Base-by-base conservation (phyloP, 2,888 invertebrate genomes). In the Adelphocoris suturalis region DNA sequence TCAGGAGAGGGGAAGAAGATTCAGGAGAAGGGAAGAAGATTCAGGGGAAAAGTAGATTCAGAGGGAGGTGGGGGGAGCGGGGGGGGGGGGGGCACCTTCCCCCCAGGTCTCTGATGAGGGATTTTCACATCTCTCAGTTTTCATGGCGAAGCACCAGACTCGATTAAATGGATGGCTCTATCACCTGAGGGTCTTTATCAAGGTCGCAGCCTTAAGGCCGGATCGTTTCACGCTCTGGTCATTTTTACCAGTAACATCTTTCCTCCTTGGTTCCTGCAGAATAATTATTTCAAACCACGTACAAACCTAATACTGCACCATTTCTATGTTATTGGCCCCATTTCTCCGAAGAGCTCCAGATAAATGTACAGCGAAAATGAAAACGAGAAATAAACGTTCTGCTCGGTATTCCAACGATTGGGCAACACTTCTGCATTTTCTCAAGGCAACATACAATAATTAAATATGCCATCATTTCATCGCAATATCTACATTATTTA, bases 141-240 rank as follows among this genome's bases (percentile, higher is more conserved):
- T 85, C 85, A 85, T 57, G 61, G 28, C 82, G 46, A 27, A 52
- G 14, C 82, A 16, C 28, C 46, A 23, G 48, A 82, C 37, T 47
- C 82, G 82, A 82, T 82, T 82, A 82, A 80, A 80, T 82, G 48
- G 82, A 82, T 23, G 48, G 48, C 82, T 82, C 52, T 46, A 82
- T 82, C 82, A 23, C n/a, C 82, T 48, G 37, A 46, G 48, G 47
- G 12, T 27, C 37, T 80, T 19, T 28, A 28, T 28, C 76, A 76
- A 76, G 76, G 76, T 76, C 76, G 28, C 46, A 61, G 16, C 61
- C 16, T 52, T 16, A 14, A 52, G 16, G 14, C 13, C 52, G 0
- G 52, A 11, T 11, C 52, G 52, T 14, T 14, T 16, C 13, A 52
- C 13, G 12, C 52, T 52, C 52, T 14, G 52, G 52, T 52, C 52